Evolutionary conservation across 1,140 invertebrate genomes (phyloP).

Genomic region (Calosoma granatense): DNA sequence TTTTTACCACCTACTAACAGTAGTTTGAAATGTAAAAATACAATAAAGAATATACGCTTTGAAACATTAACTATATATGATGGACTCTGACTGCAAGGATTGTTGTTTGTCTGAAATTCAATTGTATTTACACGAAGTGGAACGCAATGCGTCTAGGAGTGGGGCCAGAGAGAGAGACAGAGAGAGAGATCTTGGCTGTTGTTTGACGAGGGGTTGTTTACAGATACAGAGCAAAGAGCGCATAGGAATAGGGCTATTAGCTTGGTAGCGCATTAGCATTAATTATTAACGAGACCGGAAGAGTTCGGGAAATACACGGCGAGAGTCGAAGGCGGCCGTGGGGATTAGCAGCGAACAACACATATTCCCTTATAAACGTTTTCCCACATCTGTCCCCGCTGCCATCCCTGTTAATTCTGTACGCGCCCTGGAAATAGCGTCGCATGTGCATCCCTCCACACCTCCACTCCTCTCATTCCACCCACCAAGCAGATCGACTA

Average conservation of each 20-base stretch:
- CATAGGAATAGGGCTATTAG: constrained; percentile 18
- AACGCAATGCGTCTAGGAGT: no score
- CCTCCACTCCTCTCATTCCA: neutral
- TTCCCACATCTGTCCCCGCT: neutral
- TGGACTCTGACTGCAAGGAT: no score
- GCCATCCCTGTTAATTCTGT: neutral
- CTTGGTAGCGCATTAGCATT: constrained; percentile 18
- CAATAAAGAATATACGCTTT: no score
- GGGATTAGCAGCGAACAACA: constrained; percentile 7
- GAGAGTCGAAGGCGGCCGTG: neutral
- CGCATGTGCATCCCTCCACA: neutral
- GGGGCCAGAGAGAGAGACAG: neutral
- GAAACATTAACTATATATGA: no score
- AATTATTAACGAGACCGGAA: constrained; percentile 20
- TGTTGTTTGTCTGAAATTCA: no score
- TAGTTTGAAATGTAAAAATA: no score
- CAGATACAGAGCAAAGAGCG: constrained; percentile 6
- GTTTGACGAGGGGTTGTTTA: neutral
- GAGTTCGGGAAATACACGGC: constrained; percentile 9
- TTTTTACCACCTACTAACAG: no score
- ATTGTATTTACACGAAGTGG: no score
- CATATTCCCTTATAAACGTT: constrained; percentile 7
- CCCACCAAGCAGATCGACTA: no score
- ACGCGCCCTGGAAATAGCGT: no score
- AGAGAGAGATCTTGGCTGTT: neutral